phyloP scores from a whole-genome alignment of 1,140 invertebrate genomes.

The Bradysia coprophila region DNA sequence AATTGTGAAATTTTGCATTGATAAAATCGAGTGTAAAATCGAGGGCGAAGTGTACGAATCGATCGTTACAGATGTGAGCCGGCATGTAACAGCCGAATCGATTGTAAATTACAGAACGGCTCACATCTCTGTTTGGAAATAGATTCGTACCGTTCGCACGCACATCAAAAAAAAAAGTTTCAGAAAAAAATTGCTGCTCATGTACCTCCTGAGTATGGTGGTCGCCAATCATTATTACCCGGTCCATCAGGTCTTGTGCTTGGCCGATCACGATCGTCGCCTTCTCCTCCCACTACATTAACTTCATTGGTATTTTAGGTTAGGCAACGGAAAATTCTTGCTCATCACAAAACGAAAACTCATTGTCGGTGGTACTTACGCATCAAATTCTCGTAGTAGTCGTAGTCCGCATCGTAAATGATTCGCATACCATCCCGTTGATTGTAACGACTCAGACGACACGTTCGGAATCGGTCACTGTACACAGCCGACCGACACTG shows the following conservation, averaged over 20 bases:
- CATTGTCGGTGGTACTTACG: conserved; percentile 37
- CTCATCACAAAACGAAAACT: background rate
- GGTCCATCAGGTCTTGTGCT: background rate
- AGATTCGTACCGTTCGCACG: no score
- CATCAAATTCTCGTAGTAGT: conserved; percentile 83
- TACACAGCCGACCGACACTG: conserved; percentile 75
- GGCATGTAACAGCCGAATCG: no score
- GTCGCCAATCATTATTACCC: background rate
- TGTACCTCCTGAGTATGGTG: background rate
- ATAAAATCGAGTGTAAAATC: no score
- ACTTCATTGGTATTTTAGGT: conserved; percentile 7
- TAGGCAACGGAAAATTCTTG: background rate
- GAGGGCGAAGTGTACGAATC: no score
- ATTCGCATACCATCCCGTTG: conserved; percentile 73
- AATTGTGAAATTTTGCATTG: background rate
- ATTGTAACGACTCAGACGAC: conserved; percentile 67
- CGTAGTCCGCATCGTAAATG: conserved; percentile 75
- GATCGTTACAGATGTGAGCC: no score
- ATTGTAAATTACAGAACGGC: no score
- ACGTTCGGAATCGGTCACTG: conserved; percentile 64
- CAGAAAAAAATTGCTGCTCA: background rate
- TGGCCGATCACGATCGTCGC: conserved; percentile 7
- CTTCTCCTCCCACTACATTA: conserved; percentile 18
- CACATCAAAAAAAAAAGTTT: no score
- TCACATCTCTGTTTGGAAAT: no score